Conservation (phyloP, 1,140 invertebrate species). For the Drosophila orosa region DNA sequence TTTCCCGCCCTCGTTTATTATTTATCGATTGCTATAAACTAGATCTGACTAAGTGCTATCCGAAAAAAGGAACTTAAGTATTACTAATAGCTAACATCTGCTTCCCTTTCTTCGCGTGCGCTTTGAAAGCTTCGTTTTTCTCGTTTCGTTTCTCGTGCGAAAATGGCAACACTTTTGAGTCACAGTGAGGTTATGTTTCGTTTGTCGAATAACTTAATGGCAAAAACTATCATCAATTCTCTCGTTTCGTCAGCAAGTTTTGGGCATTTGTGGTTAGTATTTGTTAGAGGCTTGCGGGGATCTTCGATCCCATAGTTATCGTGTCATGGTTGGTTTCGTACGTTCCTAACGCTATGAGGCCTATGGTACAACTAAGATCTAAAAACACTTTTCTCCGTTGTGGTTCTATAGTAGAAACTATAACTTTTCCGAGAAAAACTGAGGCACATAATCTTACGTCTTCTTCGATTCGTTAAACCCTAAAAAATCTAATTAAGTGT, state of each 20-base stretch:
- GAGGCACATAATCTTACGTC: constrained; percentile 75
- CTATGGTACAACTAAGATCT: constrained; percentile 54
- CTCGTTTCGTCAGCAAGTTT: constrained; percentile 22
- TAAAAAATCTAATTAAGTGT: constrained; percentile 40
- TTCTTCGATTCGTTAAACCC: constrained; percentile 53
- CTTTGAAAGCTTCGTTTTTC: constrained; percentile 45
- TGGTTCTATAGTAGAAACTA: constrained; percentile 3
- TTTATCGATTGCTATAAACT: constrained; percentile 28
- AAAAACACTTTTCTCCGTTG: constrained; percentile 26
- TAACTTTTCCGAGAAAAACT: constrained; percentile 51
- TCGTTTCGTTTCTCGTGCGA: constrained; percentile 32
- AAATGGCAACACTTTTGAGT: constrained; percentile 64
- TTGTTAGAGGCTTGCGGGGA: constrained; percentile 13
- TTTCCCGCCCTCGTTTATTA: constrained; percentile 10
- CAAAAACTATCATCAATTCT: constrained; percentile 33
- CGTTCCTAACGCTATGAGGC: constrained; percentile 41
- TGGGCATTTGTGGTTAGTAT: constrained; percentile 46
- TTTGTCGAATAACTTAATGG: constrained; percentile 52
- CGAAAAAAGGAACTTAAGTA: constrained; percentile 54
- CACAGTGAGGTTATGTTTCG: constrained; percentile 57
- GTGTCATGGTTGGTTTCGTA: constrained; percentile 37
- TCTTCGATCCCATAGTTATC: constrained; percentile 30
- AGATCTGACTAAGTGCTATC: constrained; percentile 45
- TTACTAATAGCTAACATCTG: constrained; percentile 42
- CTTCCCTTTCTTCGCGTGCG: constrained; percentile 15